A percentile compares a stretch with the other conserved stretches of the same genome.
Conservation (phyloP, 2,888 invertebrate species). For the Plemyria rubiginata region DNA sequence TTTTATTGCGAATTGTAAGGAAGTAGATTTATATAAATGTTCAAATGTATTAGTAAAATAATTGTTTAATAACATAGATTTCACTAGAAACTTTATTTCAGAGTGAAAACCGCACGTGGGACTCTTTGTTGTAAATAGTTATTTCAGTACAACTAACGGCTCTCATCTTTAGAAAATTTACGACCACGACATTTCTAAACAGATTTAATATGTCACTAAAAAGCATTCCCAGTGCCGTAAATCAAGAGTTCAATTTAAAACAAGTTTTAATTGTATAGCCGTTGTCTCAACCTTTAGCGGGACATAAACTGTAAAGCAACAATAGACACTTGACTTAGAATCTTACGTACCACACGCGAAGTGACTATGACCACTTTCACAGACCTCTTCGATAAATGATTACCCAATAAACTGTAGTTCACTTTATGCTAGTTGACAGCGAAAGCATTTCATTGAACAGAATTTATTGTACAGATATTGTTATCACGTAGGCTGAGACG, state of each 20-base stretch:
- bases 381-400: slow-evolving; percentile 32
- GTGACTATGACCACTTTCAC: slow-evolving; percentile 43
- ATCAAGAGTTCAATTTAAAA: slow-evolving; percentile 70
- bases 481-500: slow-evolving; percentile 83
- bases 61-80: background rate
- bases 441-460: slow-evolving; percentile 61
- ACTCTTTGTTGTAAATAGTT: slow-evolving; percentile 6
- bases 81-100: slow-evolving; percentile 1
- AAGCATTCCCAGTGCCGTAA: slow-evolving; percentile 76
- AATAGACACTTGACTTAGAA: slow-evolving; percentile 76
- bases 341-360: slow-evolving; percentile 65
- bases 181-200: slow-evolving; percentile 65
- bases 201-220: slow-evolving; percentile 67
- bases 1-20: background rate
- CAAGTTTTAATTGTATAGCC: slow-evolving; percentile 63
- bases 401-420: slow-evolving; percentile 42
- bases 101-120: slow-evolving; percentile 7
- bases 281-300: slow-evolving; percentile 73
- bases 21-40: slow-evolving; percentile 1
- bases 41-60: background rate
- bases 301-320: slow-evolving; percentile 69
- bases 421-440: slow-evolving; percentile 45
- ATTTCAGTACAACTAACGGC: slow-evolving; percentile 7
- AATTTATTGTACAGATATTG: slow-evolving; percentile 77
- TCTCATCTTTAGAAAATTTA: slow-evolving; percentile 52